Conservation (phyloP, 2,888 invertebrate species). For the Macrophya alboannulata region DNA sequence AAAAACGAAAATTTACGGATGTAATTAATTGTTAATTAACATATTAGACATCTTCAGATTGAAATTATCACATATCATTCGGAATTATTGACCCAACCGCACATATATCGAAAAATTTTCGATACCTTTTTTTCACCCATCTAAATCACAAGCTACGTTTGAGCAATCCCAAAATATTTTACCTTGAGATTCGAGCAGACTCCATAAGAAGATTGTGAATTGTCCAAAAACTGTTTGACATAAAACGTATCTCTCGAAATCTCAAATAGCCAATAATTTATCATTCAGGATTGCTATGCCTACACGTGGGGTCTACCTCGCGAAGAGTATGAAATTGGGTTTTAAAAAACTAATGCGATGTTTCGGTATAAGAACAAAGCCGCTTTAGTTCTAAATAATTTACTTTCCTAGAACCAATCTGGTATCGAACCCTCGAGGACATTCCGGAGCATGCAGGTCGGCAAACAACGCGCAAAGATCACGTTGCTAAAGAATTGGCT, state of each 20-base stretch:
- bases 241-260: background rate
- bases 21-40: background rate
- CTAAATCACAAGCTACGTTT: background rate
- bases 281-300: background rate
- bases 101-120: background rate
- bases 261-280: slow-evolving; percentile 8
- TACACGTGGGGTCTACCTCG: background rate
- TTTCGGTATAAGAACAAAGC: slow-evolving; percentile 25
- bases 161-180: background rate
- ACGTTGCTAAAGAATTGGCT: slow-evolving; percentile 42
- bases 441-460: slow-evolving; percentile 39
- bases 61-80: background rate
- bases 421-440: slow-evolving; percentile 15
- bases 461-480: background rate
- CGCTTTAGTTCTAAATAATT: slow-evolving; percentile 32
- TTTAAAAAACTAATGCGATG: slow-evolving; percentile 10
- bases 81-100: background rate
- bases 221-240: background rate
- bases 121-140: background rate
- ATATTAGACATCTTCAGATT: background rate
- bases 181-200: background rate
- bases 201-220: background rate
- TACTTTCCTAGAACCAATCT: slow-evolving; percentile 39
- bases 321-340: background rate
- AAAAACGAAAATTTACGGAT: background rate